Base-by-base conservation (phyloP, 2,797 vertebrate genomes). In the Falco columbarius region DNA sequence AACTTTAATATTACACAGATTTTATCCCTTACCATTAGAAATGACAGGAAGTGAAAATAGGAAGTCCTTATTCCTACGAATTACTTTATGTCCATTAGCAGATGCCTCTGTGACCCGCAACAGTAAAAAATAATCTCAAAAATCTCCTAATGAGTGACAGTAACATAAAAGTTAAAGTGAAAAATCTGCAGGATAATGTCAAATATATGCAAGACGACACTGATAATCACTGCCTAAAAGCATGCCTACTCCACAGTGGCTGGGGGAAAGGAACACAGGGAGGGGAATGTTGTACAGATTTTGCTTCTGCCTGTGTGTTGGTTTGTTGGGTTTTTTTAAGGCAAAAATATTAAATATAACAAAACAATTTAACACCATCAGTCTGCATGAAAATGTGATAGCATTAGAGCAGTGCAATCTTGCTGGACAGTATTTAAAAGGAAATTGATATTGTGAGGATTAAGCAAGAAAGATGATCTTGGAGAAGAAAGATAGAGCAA, bases 31-130 rank as follows among this genome's bases (percentile, higher is more conserved):
- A 70, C 49, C 61, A 72, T 90, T 80, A 82, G 34, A 76, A 92
- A 79, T 55, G 56, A 47, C 74, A 95, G 86, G 83, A 97, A 95
- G 77, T 67, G 56, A 80, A 94, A 94, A 95, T 54, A 96, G 80
- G 86, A 97, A 93, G 77, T 89, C 61, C 34, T 85, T 82, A 47
- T 55, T 81, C 47, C 90, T 77, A 87, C 61, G 77, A n/a, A 93
- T 93, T 92, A 86, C 81, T 91, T 94, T 74, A 91, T 29, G 68
- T 74, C 89, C 80, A 93, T 95, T 96, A 95, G 56, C 61, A 87
- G 65, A 86, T 85, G 58, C 42, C 61, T 96, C 83, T 91, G 38
- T 94, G 89, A 95, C 86, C 83, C 15, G 0, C 68, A 86, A 94
- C 38, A 83, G 65, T 94, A 91, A 95, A 95, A 95, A 93, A 75